phyloP scores from a whole-genome alignment of 1,140 invertebrate species.

The Laupala kohalensis region DNA sequence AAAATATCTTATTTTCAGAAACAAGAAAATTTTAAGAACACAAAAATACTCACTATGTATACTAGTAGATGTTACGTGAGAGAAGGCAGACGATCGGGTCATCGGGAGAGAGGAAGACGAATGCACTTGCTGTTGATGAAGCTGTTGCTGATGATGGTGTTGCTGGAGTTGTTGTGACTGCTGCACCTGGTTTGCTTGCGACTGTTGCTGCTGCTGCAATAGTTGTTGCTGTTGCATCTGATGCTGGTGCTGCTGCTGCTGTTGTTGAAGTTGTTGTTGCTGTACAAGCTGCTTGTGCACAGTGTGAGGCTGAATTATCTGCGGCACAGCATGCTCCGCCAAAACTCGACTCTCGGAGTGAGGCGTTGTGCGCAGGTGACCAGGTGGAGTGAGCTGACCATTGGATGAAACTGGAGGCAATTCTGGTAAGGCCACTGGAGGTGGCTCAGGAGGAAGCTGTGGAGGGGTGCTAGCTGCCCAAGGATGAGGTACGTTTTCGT shows the following conservation, averaged over 20 bases:
- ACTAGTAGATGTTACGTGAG: no score
- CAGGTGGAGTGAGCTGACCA: background rate
- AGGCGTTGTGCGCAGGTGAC: background rate
- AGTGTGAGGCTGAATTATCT: background rate
- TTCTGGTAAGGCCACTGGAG: no score
- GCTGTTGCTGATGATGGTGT: background rate
- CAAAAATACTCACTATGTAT: no score
- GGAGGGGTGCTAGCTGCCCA: no score
- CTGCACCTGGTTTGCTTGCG: background rate
- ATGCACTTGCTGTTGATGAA: background rate
- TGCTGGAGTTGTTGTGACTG: background rate
- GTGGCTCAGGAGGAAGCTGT: background rate
- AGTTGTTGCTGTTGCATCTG: background rate
- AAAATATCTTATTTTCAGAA: no score
- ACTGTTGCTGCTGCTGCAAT: background rate
- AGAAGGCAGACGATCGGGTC: no score
- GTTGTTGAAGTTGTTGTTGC: conserved; percentile 18
- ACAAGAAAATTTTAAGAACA: no score
- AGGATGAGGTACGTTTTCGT: conserved; percentile 56
- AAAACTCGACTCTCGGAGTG: background rate
- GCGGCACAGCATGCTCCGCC: background rate
- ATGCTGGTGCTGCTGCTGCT: background rate
- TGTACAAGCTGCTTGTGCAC: conserved; percentile 22
- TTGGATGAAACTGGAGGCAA: background rate
- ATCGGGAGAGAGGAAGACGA: no score